Evolutionary conservation across 2,113 vertebrate species (phyloP).

Genomic region (Scophthalmus maximus): DNA sequence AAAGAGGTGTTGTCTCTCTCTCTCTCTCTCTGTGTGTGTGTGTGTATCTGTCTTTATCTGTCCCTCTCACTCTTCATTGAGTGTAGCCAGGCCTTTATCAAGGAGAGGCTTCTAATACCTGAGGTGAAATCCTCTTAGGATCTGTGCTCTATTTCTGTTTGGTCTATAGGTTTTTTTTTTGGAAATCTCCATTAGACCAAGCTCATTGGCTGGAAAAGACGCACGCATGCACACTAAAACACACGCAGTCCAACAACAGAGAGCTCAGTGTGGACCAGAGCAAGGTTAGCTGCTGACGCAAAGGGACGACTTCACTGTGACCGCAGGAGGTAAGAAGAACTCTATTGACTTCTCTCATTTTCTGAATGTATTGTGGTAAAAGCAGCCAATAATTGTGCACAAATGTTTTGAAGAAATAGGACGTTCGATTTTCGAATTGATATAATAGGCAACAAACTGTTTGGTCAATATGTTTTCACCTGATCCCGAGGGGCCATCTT

Average conservation of each 20-base stretch:
- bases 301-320: constrained; percentile 41
- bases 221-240: constrained; percentile 69
- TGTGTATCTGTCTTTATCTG: neutral
- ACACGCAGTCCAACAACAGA: constrained; percentile 62
- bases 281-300: constrained; percentile 42
- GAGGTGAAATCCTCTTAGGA: constrained; percentile 93
- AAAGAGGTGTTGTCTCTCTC: neutral
- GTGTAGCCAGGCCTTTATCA: constrained; percentile 78
- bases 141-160: constrained; percentile 90
- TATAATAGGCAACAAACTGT: neutral
- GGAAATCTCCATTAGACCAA: constrained; percentile 78
- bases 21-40: neutral
- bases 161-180: constrained; percentile 72
- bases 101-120: constrained; percentile 86
- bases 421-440: neutral
- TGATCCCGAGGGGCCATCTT: neutral
- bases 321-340: constrained; percentile 64
- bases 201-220: constrained; percentile 77
- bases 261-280: constrained; percentile 55
- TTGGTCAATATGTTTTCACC: neutral
- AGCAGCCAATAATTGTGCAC: neutral
- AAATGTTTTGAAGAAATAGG: neutral
- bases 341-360: neutral
- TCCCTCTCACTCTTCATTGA: constrained; percentile 31
- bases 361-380: neutral